Evolutionary conservation across 2,113 vertebrate species (phyloP).

Genomic region (Piprites chloris): DNA sequence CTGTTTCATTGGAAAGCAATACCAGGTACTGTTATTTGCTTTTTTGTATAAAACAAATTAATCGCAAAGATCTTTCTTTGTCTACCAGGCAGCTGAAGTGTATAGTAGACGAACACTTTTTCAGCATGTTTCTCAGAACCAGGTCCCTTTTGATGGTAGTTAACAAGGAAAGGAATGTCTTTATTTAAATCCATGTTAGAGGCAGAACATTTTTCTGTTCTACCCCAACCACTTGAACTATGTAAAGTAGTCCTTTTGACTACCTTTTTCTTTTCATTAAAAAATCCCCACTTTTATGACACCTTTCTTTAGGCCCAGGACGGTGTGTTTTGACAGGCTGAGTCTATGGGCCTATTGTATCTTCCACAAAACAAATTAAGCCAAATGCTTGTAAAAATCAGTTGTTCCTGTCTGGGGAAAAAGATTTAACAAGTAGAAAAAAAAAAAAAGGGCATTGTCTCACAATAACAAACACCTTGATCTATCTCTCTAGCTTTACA

Average conservation of each 20-base stretch:
- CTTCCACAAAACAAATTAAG: not conserved
- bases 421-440: not conserved
- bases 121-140: not conserved
- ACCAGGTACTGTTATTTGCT: not conserved
- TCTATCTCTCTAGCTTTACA: not conserved
- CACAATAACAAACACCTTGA: not conserved
- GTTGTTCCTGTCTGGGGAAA: not conserved
- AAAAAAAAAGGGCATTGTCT: not conserved
- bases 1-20: not conserved
- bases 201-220: not conserved
- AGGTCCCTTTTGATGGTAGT: not conserved
- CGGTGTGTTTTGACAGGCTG: not conserved
- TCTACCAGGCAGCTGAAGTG: not conserved
- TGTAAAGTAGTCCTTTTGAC: not conserved
- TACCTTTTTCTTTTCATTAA: not conserved
- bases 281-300: rapidly evolving
- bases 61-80: not conserved
- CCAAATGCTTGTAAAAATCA: not conserved
- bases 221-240: not conserved
- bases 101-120: not conserved
- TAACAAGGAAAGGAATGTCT: not conserved
- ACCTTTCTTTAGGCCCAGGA: not conserved
- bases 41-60: not conserved
- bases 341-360: not conserved
- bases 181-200: not conserved